These are phyloP conservation scores for Selenia dentaria DNA, from an alignment of 2,888 invertebrate species.

Conservation along the genomic window DNA sequence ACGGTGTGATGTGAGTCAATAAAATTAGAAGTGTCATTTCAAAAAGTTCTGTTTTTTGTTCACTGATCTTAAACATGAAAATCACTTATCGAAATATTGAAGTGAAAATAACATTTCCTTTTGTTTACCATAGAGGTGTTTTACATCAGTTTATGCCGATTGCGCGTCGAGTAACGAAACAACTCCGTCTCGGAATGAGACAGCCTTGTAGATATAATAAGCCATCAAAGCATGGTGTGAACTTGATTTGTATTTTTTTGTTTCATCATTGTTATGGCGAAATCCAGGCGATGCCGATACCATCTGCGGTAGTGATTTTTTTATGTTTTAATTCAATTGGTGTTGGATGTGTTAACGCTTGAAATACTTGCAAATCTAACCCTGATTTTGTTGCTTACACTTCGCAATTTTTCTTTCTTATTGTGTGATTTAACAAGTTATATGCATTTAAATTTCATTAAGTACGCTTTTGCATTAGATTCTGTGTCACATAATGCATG, in stretches of 20 bases:
- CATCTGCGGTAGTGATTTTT: slow-evolving; percentile 87
- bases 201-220: slow-evolving; percentile 7
- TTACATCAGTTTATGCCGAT: too few species aligned
- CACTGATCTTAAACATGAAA: too few species aligned
- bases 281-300: slow-evolving; percentile 87
- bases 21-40: too few species aligned
- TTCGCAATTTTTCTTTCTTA: slow-evolving; percentile 16
- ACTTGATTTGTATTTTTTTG: slow-evolving; percentile 72
- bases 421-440: too few species aligned
- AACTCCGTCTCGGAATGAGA: neutral
- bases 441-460: neutral
- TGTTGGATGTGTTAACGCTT: slow-evolving; percentile 52
- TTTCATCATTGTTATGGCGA: slow-evolving; percentile 79
- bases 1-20: too few species aligned
- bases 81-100: too few species aligned
- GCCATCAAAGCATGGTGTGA: slow-evolving; percentile 69
- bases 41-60: too few species aligned
- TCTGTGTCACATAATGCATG: neutral
- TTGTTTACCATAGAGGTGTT: too few species aligned
- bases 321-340: slow-evolving; percentile 45
- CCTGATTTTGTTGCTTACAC: neutral
- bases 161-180: too few species aligned
- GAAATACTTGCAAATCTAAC: slow-evolving; percentile 1
- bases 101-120: too few species aligned
- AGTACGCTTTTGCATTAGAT: neutral